Evolutionary conservation across 2,113 vertebrate species (phyloP).

Genomic region (Mirza zaza): DNA sequence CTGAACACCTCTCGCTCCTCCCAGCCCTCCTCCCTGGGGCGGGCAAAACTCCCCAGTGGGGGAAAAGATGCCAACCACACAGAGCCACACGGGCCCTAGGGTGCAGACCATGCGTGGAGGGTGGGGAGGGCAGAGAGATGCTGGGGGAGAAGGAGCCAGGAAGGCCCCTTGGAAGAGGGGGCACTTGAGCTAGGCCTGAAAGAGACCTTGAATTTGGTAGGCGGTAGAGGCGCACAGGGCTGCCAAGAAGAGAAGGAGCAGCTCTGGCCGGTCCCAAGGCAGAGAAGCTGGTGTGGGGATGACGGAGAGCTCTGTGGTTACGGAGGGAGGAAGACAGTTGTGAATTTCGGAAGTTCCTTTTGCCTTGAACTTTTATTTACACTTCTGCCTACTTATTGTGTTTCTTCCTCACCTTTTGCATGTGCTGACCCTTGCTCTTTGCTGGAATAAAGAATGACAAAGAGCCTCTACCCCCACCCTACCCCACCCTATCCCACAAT

Average conservation of each 20-base stretch:
- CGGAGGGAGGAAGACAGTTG: background rate
- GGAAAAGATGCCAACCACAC: fast-evolving
- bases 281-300: background rate
- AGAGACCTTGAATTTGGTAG: background rate
- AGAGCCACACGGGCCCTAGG: background rate
- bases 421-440: background rate
- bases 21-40: background rate
- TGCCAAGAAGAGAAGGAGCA: background rate
- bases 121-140: background rate
- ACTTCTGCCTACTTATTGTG: background rate
- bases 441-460: slow-evolving; percentile 26
- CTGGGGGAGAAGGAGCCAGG: background rate
- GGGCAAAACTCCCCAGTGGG: background rate
- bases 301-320: background rate
- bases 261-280: background rate
- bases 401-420: background rate
- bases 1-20: background rate
- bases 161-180: background rate
- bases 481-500: background rate
- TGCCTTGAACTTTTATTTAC: background rate
- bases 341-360: background rate
- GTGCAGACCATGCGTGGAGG: fast-evolving
- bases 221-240: background rate
- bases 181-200: background rate
- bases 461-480: background rate